A percentile compares a stretch with the other conserved stretches of the same genome.
Conservation (phyloP, 2,113 vertebrate species). For the Probosciger aterrimus region DNA sequence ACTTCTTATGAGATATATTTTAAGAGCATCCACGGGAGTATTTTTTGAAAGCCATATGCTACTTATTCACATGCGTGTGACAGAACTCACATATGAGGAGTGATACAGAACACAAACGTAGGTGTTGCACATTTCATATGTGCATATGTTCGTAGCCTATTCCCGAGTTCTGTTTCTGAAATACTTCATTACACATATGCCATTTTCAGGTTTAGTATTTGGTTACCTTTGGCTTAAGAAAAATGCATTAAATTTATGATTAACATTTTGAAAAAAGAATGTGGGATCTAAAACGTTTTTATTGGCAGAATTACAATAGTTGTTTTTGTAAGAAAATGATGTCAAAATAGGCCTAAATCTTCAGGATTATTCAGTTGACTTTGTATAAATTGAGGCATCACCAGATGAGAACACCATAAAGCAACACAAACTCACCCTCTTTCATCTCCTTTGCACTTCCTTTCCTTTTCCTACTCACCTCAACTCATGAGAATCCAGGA, state of each 20-base stretch:
- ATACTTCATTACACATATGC: not conserved
- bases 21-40: conserved; percentile 29
- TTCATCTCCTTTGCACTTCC: not conserved
- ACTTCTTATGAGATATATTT: conserved; percentile 43
- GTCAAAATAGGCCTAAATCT: not conserved
- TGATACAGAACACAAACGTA: conserved; percentile 47
- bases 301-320: not conserved
- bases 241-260: not conserved
- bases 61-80: conserved; percentile 51
- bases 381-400: not conserved
- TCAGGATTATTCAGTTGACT: not conserved
- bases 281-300: not conserved
- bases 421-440: not conserved
- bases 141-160: conserved; percentile 32
- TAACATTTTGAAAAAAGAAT: not conserved
- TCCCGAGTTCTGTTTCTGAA: conserved; percentile 9
- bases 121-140: conserved; percentile 56
- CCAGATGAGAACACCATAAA: not conserved
- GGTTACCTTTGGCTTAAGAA: not conserved
- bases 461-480: not conserved
- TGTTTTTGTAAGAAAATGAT: not conserved
- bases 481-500: not conserved
- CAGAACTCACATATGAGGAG: conserved; percentile 53
- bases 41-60: conserved; percentile 64
- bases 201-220: conserved; percentile 23